These are phyloP conservation scores for Tenthredo scrophulariae DNA, from an alignment of 2,888 invertebrate species.

Conservation along the genomic window DNA sequence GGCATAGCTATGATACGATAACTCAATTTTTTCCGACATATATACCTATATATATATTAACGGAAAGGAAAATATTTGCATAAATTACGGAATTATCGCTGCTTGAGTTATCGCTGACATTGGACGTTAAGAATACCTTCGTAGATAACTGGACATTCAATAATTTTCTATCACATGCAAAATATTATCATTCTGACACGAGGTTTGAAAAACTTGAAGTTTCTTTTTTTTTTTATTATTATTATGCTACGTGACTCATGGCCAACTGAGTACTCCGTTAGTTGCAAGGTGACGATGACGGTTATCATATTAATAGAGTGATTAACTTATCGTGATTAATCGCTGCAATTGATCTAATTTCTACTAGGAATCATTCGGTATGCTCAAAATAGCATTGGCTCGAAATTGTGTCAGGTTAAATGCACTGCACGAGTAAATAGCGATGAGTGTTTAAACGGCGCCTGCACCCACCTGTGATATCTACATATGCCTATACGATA, in stretches of 20 bases:
- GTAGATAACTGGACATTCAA: not conserved
- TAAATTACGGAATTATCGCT: conserved; percentile 22
- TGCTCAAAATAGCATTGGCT: conserved; percentile 20
- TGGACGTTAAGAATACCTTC: conserved; percentile 25
- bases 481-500: not conserved
- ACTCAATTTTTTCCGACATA: not conserved
- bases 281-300: not conserved
- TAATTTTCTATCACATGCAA: not conserved
- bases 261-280: not conserved
- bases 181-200: conserved; percentile 18
- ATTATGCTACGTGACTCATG: conserved; percentile 9
- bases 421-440: conserved; percentile 15
- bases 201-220: not conserved
- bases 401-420: conserved; percentile 52
- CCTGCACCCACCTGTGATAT: conserved; percentile 23
- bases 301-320: conserved; percentile 25
- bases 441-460: conserved; percentile 39
- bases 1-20: not conserved
- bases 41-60: no score
- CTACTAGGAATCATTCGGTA: conserved; percentile 7
- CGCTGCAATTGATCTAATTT: conserved; percentile 45
- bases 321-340: conserved; percentile 20
- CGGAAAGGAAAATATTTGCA: not conserved
- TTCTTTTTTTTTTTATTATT: not conserved
- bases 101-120: conserved; percentile 15